Conservation (phyloP, 2,797 vertebrate species). For the Erethizon dorsatum region DNA sequence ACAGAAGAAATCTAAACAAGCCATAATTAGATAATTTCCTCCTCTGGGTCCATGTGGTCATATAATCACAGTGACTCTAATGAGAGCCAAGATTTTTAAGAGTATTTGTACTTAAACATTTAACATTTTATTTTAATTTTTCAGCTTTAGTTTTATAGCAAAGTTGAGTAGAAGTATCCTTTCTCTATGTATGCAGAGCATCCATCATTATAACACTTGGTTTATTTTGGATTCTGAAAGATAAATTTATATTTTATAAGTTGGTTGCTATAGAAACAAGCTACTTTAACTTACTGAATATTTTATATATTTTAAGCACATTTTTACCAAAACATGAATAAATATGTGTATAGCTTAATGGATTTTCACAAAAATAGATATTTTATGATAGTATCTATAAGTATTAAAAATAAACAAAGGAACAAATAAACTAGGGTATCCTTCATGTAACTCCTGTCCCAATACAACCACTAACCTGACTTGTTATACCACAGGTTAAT, state of each 20-base stretch:
- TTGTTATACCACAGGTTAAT: not conserved
- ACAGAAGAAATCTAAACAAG: not conserved
- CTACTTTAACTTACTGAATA: constrained; percentile 45
- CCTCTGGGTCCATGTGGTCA: not conserved
- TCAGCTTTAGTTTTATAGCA: not conserved
- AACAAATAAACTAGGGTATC: not conserved
- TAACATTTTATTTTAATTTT: not conserved
- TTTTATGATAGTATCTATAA: not conserved
- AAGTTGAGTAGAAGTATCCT: not conserved
- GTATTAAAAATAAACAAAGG: not conserved
- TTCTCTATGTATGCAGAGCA: not conserved
- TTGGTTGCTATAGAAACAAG: constrained; percentile 50
- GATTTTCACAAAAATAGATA: not conserved
- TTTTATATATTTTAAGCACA: not conserved
- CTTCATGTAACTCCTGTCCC: not conserved
- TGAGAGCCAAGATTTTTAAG: not conserved
- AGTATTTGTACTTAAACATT: not conserved
- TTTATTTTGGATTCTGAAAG: constrained; percentile 57
- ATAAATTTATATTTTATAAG: constrained; percentile 43
- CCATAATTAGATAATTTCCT: not conserved
- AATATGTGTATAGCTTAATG: not conserved
- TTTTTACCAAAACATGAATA: constrained; percentile 37
- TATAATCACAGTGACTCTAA: not conserved
- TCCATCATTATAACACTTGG: not conserved
- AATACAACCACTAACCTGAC: not conserved